Evolutionary conservation across 2,888 invertebrate species (phyloP), one percentile per base, ranked within the genome.

Genomic region (Drepanosiphum platanoidis): DNA sequence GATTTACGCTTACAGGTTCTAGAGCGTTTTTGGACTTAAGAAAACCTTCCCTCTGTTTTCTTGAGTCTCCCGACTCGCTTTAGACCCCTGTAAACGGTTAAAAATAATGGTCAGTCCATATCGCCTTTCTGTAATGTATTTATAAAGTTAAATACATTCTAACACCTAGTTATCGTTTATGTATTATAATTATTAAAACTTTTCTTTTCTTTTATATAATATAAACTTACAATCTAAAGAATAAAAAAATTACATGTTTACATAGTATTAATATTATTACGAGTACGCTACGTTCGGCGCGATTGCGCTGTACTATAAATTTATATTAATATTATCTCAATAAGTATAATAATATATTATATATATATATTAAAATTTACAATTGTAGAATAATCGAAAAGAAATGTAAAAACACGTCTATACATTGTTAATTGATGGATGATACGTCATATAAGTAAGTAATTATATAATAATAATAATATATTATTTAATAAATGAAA

Each of bases 351-450:
- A n/a, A n/a, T n/a, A n/a, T n/a, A n/a, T n/a, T n/a, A n/a, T n/a
- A n/a, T n/a, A n/a, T n/a, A n/a, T n/a, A n/a, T n/a, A n/a, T 80
- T 58, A 58, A 80, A 70, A 80, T 58, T 52, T 70, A 70, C 52
- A 70, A 4, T 46, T 80, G 70, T 5, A 80, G 18, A 27, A 46
- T 80, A 27, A 8, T 72, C 22, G n/a, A 39, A 42, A 64, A 71
- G 5, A 8, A 81, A 71, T 58, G 58, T 27, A 46, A 78, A 70
- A 58, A 75, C n/a, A n/a, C 11, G 2, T 74, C 64, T 75, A 83
- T 64, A 83, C 46, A 83, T 83, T 83, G 84, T 84, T 84, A 84
- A 84, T 84, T 84, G 84, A 84, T 84, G 84, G 84, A 84, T 84
- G 83, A 83, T 74, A 75, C 80, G 80, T 71, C 68, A 13, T 78